Evolutionary conservation across 2,888 invertebrate species (phyloP).

Genomic region (Polietes domitor): DNA sequence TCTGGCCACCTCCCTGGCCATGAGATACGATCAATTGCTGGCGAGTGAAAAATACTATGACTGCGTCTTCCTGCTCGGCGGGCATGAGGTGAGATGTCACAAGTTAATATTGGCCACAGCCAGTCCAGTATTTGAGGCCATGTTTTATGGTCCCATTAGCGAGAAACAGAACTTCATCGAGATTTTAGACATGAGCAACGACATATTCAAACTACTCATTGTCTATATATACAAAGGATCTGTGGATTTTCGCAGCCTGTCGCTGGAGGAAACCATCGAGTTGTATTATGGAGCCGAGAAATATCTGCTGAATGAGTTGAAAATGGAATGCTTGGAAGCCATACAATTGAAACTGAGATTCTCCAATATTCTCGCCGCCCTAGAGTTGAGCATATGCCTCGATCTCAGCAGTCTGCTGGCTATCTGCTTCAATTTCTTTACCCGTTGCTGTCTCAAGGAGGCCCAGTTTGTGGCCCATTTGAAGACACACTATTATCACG

Average conservation of each 20-base stretch:
- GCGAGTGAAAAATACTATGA: conserved; percentile 77
- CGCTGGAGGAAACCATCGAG: conserved; percentile 78
- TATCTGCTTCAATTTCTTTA: conserved; percentile 77
- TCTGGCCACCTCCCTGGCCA: conserved; percentile 70
- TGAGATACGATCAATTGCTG: conserved; percentile 77
- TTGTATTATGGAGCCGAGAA: conserved; percentile 80
- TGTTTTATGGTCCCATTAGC: conserved; percentile 89
- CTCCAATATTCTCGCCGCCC: conserved; percentile 78
- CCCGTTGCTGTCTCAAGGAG: conserved; percentile 77
- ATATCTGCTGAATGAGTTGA: conserved; percentile 77
- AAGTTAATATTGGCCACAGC: conserved; percentile 91
- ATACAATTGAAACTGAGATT: conserved; percentile 77
- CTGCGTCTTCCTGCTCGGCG: conserved; percentile 78
- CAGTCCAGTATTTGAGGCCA: conserved; percentile 93
- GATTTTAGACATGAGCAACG: conserved; percentile 80
- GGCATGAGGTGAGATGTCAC: conserved; percentile 85
- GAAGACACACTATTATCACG: conserved; percentile 77
- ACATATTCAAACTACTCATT: conserved; percentile 79
- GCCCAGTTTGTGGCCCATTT: conserved; percentile 76
- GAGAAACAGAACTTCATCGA: conserved; percentile 81
- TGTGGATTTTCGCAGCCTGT: conserved; percentile 73
- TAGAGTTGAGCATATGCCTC: conserved; percentile 78
- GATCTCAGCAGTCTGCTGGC: conserved; percentile 76
- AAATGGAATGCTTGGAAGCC: conserved; percentile 73
- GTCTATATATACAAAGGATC: conserved; percentile 78